These are phyloP conservation scores for Phalacrocorax aristotelis DNA, from an alignment of 2,113 vertebrate genomes.

Conservation along the genomic window DNA sequence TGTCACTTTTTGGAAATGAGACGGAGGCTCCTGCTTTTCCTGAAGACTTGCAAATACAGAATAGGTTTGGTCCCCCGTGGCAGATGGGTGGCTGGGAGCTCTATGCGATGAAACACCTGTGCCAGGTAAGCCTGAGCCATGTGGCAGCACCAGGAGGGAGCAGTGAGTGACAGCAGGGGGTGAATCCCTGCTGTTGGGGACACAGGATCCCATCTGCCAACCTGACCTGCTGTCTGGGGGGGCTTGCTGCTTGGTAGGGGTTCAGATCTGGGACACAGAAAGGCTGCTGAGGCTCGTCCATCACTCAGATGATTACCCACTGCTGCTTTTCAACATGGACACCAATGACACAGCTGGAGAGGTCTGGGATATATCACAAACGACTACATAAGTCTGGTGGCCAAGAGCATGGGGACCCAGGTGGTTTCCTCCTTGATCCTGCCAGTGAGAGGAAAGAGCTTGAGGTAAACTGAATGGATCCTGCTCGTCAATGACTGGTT, in stretches of 20 bases:
- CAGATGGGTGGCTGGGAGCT: neutral
- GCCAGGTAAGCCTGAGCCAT: neutral
- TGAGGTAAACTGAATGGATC: neutral
- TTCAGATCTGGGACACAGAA: neutral
- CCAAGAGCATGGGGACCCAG: neutral
- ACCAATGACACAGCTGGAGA: neutral
- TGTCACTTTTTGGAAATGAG: neutral
- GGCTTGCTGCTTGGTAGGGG: neutral
- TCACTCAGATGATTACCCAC: neutral
- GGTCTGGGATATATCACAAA: neutral
- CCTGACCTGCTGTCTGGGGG: neutral
- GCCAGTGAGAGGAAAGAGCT: neutral
- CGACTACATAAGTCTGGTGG: neutral
- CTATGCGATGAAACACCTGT: neutral
- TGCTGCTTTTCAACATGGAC: neutral
- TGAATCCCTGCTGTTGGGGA: neutral
- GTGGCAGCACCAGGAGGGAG: neutral
- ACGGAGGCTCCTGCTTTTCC: neutral
- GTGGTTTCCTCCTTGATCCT: neutral
- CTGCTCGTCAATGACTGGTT: neutral
- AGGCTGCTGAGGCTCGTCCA: neutral
- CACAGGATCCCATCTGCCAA: neutral
- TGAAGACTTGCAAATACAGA: neutral
- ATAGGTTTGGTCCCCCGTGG: neutral
- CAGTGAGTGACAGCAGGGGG: neutral